Conservation (phyloP, 2,888 invertebrate species). For the Ethmia dodecea region DNA sequence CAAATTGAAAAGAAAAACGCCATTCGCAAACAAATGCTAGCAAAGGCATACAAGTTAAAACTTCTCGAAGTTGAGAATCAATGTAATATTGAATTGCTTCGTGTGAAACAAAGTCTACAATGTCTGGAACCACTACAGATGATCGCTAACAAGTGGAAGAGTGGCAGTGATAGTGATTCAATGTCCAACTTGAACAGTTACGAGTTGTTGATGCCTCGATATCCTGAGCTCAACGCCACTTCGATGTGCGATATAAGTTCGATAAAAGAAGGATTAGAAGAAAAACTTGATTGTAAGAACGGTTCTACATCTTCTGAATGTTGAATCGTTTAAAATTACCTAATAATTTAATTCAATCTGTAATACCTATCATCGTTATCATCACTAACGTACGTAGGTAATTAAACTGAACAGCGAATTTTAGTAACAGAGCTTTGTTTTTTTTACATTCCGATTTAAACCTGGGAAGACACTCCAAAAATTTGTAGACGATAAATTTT, state of each 20-base stretch:
- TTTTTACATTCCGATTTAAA: no score
- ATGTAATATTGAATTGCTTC: constrained; percentile 62
- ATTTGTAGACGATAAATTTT: no score
- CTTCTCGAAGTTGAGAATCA: constrained; percentile 68
- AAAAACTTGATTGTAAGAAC: constrained; percentile 20
- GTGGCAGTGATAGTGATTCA: constrained; percentile 28
- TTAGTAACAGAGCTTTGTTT: no score
- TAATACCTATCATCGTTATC: no score
- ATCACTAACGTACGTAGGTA: no score
- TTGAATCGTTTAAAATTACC: no score
- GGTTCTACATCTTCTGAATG: constrained; percentile 22
- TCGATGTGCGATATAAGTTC: constrained; percentile 36
- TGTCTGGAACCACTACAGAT: constrained; percentile 62
- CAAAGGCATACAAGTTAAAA: constrained; percentile 63
- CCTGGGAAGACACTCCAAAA: no score
- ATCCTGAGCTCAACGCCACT: constrained; percentile 43
- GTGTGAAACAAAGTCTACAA: constrained; percentile 66
- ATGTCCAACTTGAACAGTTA: constrained; percentile 44
- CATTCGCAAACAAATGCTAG: constrained; percentile 63
- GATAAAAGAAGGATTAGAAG: constrained; percentile 30
- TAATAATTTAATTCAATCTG: no score
- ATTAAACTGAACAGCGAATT: no score
- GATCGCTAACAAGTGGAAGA: constrained; percentile 61
- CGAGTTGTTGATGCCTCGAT: constrained; percentile 53
- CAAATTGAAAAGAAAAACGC: constrained; percentile 68